Evolutionary conservation across 2,797 vertebrate genomes (phyloP), one percentile per base, ranked within the genome.

Genomic region (Neomorphus geoffroyi): DNA sequence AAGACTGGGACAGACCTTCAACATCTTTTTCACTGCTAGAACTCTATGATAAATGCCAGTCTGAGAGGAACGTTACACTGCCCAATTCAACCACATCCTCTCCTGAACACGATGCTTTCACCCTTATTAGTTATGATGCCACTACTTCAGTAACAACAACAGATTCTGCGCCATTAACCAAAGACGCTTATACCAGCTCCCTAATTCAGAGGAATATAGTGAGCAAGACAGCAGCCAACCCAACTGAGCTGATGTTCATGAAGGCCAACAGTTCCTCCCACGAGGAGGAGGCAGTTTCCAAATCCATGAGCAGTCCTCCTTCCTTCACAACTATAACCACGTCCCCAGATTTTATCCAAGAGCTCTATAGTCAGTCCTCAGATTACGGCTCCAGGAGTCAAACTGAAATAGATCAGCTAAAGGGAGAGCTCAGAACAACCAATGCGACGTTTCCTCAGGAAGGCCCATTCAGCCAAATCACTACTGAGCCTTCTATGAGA

Each of bases 31-130:
- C 93, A 24, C 79, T 97, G 39, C 54, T 43, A 28, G 86, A 97
- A 80, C 94, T 98, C 83, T 87, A 94, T 0, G 0, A 33, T 2
- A 66, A 95, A 61, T 98, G 98, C 92, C 94, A 74, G 37, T 21
- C 43, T 5, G 77, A 83, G 41, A 80, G 37, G 71, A 96, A 72
- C 3, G 2, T 37, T 39, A 86, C 67, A 0, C 22, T 74, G 53
- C 69, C 11, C 0, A 0, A 50, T 37, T 85, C 91, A 39, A 67
- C 13, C 30, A 74, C 70, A 16, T 3, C 39, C 6, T 35, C 45
- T 64, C 50, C 54, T 0, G 8, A 45, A 48, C 35, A 13, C 0
- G 2, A 56, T 26, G 61, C 58, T 64, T 80, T 80, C 70, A 83
- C 2, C 33, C 18, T 69, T 21, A n/a, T 53, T 28, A 61, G 58